Conservation (phyloP, 2,797 vertebrate species). For the Lithobates pipiens region DNA sequence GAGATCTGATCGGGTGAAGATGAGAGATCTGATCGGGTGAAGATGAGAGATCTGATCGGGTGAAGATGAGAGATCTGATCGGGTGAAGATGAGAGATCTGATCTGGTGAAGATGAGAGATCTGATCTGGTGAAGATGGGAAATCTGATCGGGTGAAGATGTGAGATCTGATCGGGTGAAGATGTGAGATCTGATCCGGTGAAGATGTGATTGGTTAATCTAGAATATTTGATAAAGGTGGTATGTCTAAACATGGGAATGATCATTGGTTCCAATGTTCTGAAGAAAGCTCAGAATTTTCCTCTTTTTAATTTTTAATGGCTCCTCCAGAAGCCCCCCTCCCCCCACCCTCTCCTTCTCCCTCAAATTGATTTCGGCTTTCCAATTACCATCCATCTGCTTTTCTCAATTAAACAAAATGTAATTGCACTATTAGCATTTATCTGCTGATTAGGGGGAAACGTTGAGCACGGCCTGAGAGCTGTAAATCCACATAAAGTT, state of each 20-base stretch:
- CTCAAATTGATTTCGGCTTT: constrained; percentile 44
- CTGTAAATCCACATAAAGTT: constrained; percentile 28
- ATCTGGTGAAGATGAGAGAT: too few species aligned
- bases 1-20: background rate
- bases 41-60: too few species aligned
- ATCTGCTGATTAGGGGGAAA: constrained; percentile 46
- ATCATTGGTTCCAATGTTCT: background rate
- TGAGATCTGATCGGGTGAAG: too few species aligned
- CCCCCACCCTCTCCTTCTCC: background rate
- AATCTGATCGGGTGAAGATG: too few species aligned
- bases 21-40: too few species aligned
- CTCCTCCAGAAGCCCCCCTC: background rate
- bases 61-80: too few species aligned
- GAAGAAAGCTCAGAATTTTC: background rate
- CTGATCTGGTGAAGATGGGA: too few species aligned
- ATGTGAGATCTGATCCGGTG: too few species aligned
- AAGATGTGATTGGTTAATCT: too few species aligned
- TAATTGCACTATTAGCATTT: constrained; percentile 53
- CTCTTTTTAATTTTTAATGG: constrained; percentile 11
- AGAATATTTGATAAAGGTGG: too few species aligned
- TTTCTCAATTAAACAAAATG: constrained; percentile 47
- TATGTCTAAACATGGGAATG: background rate
- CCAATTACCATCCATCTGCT: constrained; percentile 57
- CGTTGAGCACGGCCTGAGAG: background rate
- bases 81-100: too few species aligned